Conservation (phyloP, 2,113 vertebrate genomes). For the Anarrhichthys ocellatus region DNA sequence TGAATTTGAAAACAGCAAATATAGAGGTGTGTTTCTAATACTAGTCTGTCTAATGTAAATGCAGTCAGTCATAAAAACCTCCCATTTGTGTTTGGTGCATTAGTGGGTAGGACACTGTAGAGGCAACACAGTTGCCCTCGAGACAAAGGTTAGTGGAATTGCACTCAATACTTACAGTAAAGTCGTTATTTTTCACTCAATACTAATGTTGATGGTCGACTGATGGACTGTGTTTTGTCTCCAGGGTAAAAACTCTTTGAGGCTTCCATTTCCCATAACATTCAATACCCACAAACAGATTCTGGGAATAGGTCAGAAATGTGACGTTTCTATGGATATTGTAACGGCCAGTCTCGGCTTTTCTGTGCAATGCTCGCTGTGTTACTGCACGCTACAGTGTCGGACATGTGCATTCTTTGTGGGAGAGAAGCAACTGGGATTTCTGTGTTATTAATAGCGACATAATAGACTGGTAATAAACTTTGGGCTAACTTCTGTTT, state of each 20-base stretch:
- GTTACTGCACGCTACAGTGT: not conserved
- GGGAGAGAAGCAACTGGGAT: not conserved
- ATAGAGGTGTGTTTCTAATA: conserved; percentile 19
- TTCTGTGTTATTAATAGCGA: not conserved
- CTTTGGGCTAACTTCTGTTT: not conserved
- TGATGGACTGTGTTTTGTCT: conserved; percentile 48
- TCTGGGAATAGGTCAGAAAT: conserved; percentile 43
- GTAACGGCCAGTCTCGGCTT: not conserved
- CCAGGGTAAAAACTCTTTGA: conserved; percentile 49
- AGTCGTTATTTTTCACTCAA: conserved; percentile 68
- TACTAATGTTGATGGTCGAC: conserved; percentile 52
- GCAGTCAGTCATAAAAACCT: conserved; percentile 24
- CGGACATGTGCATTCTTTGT: not conserved
- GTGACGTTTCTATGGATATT: conserved; percentile 1
- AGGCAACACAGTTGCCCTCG: conserved; percentile 49
- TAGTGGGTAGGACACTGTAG: conserved; percentile 28
- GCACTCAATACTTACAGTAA: conserved; percentile 65
- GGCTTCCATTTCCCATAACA: conserved; percentile 54
- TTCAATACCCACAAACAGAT: conserved; percentile 49
- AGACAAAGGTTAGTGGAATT: conserved; percentile 68
- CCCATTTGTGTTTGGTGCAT: conserved; percentile 49
- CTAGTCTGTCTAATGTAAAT: not conserved
- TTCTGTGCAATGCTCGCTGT: not conserved
- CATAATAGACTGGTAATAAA: not conserved
- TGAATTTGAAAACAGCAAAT: conserved; percentile 23